Evolutionary conservation across 2,888 invertebrate genomes (phyloP).

Genomic region (Blera fallax): DNA sequence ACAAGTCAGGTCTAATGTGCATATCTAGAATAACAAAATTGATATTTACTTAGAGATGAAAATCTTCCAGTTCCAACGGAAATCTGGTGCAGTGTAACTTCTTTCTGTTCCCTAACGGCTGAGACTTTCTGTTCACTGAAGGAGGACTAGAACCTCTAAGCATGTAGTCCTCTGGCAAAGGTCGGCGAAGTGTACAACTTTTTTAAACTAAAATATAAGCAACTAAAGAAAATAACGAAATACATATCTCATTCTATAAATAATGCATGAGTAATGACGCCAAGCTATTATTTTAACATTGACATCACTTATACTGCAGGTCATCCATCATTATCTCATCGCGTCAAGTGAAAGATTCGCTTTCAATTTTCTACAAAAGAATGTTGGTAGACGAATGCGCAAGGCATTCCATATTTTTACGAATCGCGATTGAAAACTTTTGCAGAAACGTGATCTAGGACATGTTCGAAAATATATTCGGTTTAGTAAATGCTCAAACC

Average conservation of each 20-base stretch:
- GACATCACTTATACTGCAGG: not conserved
- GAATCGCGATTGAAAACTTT: not conserved
- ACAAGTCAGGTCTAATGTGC: no score
- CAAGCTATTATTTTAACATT: not conserved
- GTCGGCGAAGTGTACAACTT: no score
- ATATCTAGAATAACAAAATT: no score
- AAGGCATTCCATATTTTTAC: not conserved
- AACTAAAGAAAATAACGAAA: not conserved
- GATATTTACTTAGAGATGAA: no score
- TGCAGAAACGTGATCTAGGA: conserved; percentile 3
- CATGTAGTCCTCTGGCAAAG: no score
- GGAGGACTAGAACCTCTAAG: no score
- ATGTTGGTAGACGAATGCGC: not conserved
- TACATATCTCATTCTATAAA: not conserved
- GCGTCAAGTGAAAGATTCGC: not conserved
- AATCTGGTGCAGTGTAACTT: no score
- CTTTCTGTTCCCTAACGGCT: no score
- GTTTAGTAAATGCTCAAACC: not conserved
- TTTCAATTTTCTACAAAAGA: conserved; percentile 26
- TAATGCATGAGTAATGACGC: not conserved
- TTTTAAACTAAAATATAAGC: not conserved
- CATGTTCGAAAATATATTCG: not conserved
- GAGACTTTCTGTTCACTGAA: no score
- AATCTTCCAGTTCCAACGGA: no score
- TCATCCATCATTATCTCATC: not conserved